Conservation (phyloP, 1,140 invertebrate genomes). For the Amyelois transitella region DNA sequence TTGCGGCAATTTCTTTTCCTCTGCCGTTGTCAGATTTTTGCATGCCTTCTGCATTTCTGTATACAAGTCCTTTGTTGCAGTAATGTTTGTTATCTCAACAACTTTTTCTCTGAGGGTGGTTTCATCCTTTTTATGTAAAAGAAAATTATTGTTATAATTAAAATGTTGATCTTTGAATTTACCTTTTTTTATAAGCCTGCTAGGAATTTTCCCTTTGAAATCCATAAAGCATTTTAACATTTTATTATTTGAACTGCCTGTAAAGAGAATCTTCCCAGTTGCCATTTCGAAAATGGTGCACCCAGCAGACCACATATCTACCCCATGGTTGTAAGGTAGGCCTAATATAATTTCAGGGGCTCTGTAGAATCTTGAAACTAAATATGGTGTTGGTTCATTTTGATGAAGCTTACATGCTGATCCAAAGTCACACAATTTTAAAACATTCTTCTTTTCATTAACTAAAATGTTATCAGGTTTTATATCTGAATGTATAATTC, state of each 20-base stretch:
- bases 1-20: constrained; percentile 90
- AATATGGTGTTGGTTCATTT: constrained; percentile 98
- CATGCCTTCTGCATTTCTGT: constrained; percentile 87
- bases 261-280: constrained; percentile 98
- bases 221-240: constrained; percentile 99
- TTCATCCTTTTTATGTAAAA: constrained; percentile 97
- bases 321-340: constrained; percentile 94
- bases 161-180: constrained; percentile 98
- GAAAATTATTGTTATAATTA: constrained; percentile 96
- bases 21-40: constrained; percentile 89
- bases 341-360: constrained; percentile 99
- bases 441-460: constrained; percentile 95
- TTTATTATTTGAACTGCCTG: constrained; percentile 98
- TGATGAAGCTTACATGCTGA: constrained; percentile 96
- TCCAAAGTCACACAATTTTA: constrained; percentile 99
- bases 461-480: constrained; percentile 99
- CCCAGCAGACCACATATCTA: constrained; percentile 98
- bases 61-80: constrained; percentile 86
- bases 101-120: constrained; percentile 97
- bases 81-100: constrained; percentile 91
- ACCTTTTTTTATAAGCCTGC: constrained; percentile 95
- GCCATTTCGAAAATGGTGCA: constrained; percentile 99
- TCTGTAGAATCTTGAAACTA: constrained; percentile 98
- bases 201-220: constrained; percentile 95
- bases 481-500: constrained; percentile 98